phyloP scores from a whole-genome alignment of 2,797 vertebrate species.

The Synanceia verrucosa region DNA sequence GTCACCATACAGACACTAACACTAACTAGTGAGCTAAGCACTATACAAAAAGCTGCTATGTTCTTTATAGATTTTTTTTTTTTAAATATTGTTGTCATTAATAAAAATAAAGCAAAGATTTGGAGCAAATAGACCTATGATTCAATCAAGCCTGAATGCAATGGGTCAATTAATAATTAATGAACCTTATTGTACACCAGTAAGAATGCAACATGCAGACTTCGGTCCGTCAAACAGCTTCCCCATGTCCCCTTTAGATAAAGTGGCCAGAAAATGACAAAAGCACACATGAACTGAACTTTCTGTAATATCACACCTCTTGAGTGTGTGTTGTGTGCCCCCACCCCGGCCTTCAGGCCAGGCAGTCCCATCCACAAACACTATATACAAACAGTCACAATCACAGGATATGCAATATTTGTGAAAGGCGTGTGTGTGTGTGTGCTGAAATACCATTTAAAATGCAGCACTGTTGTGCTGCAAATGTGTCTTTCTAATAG shows the following conservation, averaged over 20 bases:
- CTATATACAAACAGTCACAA: not conserved
- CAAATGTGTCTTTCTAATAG: no score
- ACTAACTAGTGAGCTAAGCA: not conserved
- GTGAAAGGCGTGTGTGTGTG: no score
- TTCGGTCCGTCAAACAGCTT: not conserved
- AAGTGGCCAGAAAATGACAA: not conserved
- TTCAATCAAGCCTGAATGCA: not conserved
- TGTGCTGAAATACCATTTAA: no score
- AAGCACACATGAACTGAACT: not conserved
- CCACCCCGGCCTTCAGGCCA: not conserved
- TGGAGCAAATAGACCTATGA: not conserved
- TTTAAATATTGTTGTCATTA: not conserved
- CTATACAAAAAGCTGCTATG: not conserved
- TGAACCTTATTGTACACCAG: not conserved
- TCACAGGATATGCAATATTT: no score
- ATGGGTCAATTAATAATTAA: not conserved
- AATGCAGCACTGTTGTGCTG: no score
- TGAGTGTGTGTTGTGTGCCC: conserved; percentile 16
- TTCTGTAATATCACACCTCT: conserved; percentile 18
- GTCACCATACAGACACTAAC: conserved; percentile 46
- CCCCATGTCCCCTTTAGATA: not conserved
- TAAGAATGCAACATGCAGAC: not conserved
- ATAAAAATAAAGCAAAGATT: not conserved
- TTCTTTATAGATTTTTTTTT: not conserved
- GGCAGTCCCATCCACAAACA: not conserved